phyloP scores from a whole-genome alignment of 2,888 invertebrate genomes.

The Thecocarcelia acutangulata region DNA sequence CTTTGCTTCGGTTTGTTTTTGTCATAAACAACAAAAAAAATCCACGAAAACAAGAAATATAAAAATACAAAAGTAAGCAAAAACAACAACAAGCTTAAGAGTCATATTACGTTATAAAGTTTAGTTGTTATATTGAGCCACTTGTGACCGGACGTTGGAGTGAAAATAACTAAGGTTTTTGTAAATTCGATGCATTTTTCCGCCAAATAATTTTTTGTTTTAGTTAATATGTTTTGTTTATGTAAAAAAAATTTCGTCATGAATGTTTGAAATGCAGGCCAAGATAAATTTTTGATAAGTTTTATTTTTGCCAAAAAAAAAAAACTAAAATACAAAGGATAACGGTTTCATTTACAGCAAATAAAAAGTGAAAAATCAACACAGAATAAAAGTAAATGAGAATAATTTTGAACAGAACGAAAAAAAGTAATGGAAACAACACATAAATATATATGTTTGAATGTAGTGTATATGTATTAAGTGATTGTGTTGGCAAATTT shows the following conservation, averaged over 20 bases:
- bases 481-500: too few species aligned
- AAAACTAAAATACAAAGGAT: constrained; percentile 30
- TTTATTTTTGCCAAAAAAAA: constrained; percentile 8
- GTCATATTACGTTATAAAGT: constrained; percentile 64
- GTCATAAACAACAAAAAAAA: constrained; percentile 35
- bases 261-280: constrained; percentile 27
- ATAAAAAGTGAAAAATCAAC: constrained; percentile 2
- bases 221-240: constrained; percentile 17
- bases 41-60: constrained; percentile 36
- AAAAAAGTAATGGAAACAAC: too few species aligned
- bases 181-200: constrained; percentile 46
- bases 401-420: too few species aligned
- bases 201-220: constrained; percentile 60
- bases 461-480: too few species aligned
- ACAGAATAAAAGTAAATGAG: too few species aligned
- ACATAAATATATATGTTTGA: too few species aligned
- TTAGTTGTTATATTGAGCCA: constrained; percentile 71
- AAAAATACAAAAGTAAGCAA: constrained; percentile 32
- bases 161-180: constrained; percentile 35
- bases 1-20: constrained; percentile 28
- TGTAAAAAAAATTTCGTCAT: neutral
- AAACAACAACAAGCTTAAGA: constrained; percentile 52
- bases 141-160: constrained; percentile 71
- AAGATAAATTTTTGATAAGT: neutral
- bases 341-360: constrained; percentile 35